Base-by-base conservation (phyloP, 2,888 invertebrate species). In the Eurytoma adleriae region DNA sequence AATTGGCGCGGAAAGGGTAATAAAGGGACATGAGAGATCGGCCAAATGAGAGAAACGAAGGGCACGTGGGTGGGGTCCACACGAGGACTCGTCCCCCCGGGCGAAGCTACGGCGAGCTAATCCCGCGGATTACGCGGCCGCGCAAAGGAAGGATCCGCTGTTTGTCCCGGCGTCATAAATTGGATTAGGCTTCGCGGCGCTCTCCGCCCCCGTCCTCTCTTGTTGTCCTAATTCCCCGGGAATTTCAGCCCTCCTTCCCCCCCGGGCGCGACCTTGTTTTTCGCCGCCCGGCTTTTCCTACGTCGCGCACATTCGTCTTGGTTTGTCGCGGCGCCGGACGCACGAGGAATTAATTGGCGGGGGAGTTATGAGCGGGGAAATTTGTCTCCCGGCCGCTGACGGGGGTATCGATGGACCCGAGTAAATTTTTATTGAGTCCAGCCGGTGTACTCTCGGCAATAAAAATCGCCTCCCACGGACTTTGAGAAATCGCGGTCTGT, bases 111-210 rank as follows among this genome's bases (percentile, higher is more conserved):
- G 75, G 79, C 71, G 82, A 83, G 82, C 84, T 86, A 87, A 88
- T 88, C 86, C 86, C 59, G 59, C 52, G 86, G 87, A 87, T 88
- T 87, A 87, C 79, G 83, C 79, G 82, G 68, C 40, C 20, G 50
- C 14, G 48, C 52, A 59, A 84, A 84, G 85, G 86, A 85, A 84
- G 84, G 82, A 73, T 27, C 66, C 81, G 81, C 83, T 83, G 83
- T 85, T 16, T 24, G 14, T 64, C 18, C n/a, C 61, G 83, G 84
- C 85, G 85, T 86, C 87, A 86, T 87, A 87, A 88, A 88, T 87
- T 86, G 88, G 86, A 88, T 87, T 86, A 87, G 83, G 83, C 85
- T 84, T 83, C 83, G 84, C 81, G 84, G 1, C 40, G 2, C 16
- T 13, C 57, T 4, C 16, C 30, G 18, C 24, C 52, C 30, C 12